Conservation (phyloP, 2,888 invertebrate genomes). For the Cephonodes hylas region DNA sequence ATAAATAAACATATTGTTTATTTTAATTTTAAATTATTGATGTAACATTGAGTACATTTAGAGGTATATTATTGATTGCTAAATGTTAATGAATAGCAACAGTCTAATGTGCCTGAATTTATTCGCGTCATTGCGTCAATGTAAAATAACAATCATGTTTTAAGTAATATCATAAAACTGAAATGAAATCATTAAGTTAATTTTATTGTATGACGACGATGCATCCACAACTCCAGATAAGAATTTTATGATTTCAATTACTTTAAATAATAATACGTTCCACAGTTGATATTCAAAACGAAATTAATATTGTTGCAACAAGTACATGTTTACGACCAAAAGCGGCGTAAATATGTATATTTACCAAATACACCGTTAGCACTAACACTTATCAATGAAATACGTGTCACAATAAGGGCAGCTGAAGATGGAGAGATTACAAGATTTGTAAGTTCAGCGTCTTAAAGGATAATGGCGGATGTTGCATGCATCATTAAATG, state of each 20-base stretch:
- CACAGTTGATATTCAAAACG: constrained; percentile 24
- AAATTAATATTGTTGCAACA: constrained; percentile 25
- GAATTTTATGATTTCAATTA: constrained; percentile 50
- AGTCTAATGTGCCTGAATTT: too few species aligned
- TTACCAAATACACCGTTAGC: constrained; percentile 1
- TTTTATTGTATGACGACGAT: constrained; percentile 51
- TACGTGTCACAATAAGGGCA: neutral
- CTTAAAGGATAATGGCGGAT: neutral
- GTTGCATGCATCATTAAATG: too few species aligned
- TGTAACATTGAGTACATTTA: too few species aligned
- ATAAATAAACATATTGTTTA: too few species aligned
- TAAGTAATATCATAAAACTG: neutral
- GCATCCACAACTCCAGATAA: constrained; percentile 38
- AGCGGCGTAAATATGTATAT: neutral
- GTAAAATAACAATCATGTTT: too few species aligned
- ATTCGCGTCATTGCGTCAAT: too few species aligned
- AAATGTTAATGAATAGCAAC: too few species aligned
- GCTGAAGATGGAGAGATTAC: neutral
- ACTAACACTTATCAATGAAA: neutral
- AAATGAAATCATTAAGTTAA: constrained; percentile 7
- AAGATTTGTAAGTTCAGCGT: neutral
- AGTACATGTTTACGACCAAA: neutral
- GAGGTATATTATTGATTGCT: too few species aligned
- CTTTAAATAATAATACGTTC: constrained; percentile 32
- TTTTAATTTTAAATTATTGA: too few species aligned